Evolutionary conservation across 2,113 vertebrate genomes (phyloP), one percentile per base, ranked within the genome.

Genomic region (Pica pica): DNA sequence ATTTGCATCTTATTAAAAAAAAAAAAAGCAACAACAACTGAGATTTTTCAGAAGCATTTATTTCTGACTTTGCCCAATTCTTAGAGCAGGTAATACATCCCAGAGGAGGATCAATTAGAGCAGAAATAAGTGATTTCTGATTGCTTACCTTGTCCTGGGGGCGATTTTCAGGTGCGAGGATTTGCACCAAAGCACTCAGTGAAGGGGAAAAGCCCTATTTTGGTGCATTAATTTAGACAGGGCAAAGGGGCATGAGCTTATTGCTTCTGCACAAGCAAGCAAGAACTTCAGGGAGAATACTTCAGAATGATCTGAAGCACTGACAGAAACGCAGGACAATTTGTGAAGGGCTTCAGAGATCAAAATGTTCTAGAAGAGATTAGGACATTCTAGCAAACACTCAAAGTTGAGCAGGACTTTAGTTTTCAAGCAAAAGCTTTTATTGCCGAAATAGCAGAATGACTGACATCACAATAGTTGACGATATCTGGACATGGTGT

Each of bases 211-310:
- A 69, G 7, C 7, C n/a, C 9, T 4, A 0, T 9, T 83, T 68
- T 49, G 33, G 3, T 46, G 3, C 8, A n/a, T 37, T 79, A 42
- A 64, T 35, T 44, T 19, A 24, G 16, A n/a, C 4, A 41, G 3
- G 0, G 0, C 4, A 50, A 74, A 67, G 20, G 1, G 28, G 9
- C 10, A 64, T 24, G 28, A 74, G 1, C 26, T 83, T n/a, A 37
- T 7, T 42, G 4, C 16, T 46, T 44, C 39, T 53, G 7, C 19
- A 46, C 6, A 22, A 37, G n/a, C 22, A 69, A 60, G 39, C 4
- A 78, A 39, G 33, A 53, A 33, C 10, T 61, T 39, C 16, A 64
- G 23, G 33, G 44, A 35, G 21, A 76, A 33, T 22, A 22, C 5
- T 60, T 60, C 27, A 27, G 5, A 20, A 14, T 33, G 6, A 42